These are phyloP conservation scores for Spermophilus dauricus DNA, from an alignment of 2,113 vertebrate species.

Conservation along the genomic window DNA sequence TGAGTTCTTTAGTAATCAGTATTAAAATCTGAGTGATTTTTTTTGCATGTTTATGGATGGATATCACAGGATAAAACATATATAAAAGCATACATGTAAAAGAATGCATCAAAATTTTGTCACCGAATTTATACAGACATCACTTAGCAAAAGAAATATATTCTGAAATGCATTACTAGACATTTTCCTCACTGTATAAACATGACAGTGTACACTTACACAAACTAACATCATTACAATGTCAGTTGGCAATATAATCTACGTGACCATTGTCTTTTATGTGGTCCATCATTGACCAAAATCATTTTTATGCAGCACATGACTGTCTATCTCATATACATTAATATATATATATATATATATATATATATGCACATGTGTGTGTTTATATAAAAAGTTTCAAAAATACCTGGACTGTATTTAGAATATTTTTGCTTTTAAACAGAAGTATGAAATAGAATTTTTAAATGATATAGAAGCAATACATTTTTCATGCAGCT, in stretches of 20 bases:
- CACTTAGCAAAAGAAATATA: not conserved
- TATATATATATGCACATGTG: too few species aligned
- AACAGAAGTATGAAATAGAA: too few species aligned
- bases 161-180: not conserved
- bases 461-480: too few species aligned
- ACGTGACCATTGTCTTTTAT: not conserved
- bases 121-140: not conserved
- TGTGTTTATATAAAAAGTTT: not conserved
- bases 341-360: not conserved
- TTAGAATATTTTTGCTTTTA: too few species aligned
- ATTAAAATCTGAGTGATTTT: not conserved
- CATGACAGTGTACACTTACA: not conserved
- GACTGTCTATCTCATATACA: not conserved
- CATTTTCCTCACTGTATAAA: not conserved
- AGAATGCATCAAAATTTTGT: not conserved
- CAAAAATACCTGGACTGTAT: not conserved
- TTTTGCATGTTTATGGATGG: not conserved
- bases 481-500: too few species aligned
- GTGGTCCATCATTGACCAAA: not conserved
- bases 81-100: not conserved
- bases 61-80: not conserved
- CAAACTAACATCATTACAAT: not conserved
- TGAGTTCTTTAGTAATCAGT: not conserved
- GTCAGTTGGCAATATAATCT: not conserved
- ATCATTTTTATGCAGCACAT: not conserved